These are phyloP conservation scores for Sussaba pulchella DNA, from an alignment of 2,888 invertebrate species.

Conservation along the genomic window DNA sequence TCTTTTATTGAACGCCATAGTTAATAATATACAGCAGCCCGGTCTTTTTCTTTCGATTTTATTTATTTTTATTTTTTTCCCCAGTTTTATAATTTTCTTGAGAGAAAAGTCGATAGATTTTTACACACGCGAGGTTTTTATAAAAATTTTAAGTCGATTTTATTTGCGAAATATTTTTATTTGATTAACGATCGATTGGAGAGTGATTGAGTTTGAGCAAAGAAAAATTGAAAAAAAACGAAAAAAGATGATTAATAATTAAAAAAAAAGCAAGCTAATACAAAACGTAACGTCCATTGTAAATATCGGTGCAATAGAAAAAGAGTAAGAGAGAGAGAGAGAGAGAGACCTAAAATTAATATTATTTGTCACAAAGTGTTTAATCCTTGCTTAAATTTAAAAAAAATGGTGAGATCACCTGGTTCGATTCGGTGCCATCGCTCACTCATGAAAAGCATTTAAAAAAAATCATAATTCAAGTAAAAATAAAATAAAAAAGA, in stretches of 20 bases:
- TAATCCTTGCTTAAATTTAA: constrained; percentile 70
- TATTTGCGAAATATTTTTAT: constrained; percentile 71
- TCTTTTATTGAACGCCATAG: constrained; percentile 26
- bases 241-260: constrained; percentile 42
- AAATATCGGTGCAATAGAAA: constrained; percentile 82
- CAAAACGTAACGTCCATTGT: constrained; percentile 80
- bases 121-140: constrained; percentile 71
- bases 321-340: too few species aligned
- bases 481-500: constrained; percentile 35
- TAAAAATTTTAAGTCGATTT: constrained; percentile 78
- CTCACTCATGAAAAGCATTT: constrained; percentile 58
- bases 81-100: too few species aligned
- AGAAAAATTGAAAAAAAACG: too few species aligned
- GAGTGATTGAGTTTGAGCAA: constrained; percentile 71
- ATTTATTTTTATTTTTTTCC: constrained; percentile 75
- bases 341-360: constrained; percentile 78
- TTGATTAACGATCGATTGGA: constrained; percentile 54
- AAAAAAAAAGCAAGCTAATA: constrained; percentile 68
- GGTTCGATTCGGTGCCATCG: constrained; percentile 72
- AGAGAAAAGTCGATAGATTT: constrained; percentile 44
- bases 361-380: constrained; percentile 77
- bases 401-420: constrained; percentile 63
- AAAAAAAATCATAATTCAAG: constrained; percentile 31
- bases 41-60: constrained; percentile 39
- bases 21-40: constrained; percentile 31